Conservation (phyloP, 23 tunicate species). For the Corella eumyota region DNA sequence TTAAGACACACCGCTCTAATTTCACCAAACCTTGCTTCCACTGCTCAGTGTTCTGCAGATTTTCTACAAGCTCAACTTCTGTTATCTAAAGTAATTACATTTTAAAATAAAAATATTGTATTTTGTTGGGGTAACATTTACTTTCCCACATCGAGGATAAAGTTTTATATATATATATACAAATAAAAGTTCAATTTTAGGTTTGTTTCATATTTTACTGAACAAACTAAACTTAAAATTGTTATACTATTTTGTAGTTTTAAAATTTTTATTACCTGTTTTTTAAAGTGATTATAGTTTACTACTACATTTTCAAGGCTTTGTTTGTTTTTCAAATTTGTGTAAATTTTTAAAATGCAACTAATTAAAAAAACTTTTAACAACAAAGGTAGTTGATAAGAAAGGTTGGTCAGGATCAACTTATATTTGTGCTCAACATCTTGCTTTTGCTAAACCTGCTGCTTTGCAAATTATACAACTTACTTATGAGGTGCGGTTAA, state of each 20-base stretch:
- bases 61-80: slow-evolving; percentile 86
- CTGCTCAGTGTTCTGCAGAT: slow-evolving; percentile 77
- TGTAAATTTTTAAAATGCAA: no score
- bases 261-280: no score
- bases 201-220: no score
- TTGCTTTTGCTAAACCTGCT: slow-evolving; percentile 62
- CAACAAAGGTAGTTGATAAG: slow-evolving; percentile 40
- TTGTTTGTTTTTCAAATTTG: no score
- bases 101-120: no score
- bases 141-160: neutral
- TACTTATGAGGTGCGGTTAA: slow-evolving; percentile 43
- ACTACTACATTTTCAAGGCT: no score
- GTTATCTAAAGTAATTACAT: slow-evolving; percentile 47
- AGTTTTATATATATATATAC: no score
- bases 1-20: slow-evolving; percentile 54
- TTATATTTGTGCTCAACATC: slow-evolving; percentile 45
- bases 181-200: no score
- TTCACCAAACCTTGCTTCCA: slow-evolving; percentile 59
- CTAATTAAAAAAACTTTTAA: no score
- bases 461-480: slow-evolving; percentile 62
- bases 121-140: neutral
- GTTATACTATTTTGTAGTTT: no score
- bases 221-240: no score
- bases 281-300: no score
- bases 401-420: slow-evolving; percentile 48